Percentiles rank a stretch among this genome's conserved stretches.
Evolutionary conservation across 2,797 vertebrate genomes (phyloP).

Genomic region (Myotis myotis): DNA sequence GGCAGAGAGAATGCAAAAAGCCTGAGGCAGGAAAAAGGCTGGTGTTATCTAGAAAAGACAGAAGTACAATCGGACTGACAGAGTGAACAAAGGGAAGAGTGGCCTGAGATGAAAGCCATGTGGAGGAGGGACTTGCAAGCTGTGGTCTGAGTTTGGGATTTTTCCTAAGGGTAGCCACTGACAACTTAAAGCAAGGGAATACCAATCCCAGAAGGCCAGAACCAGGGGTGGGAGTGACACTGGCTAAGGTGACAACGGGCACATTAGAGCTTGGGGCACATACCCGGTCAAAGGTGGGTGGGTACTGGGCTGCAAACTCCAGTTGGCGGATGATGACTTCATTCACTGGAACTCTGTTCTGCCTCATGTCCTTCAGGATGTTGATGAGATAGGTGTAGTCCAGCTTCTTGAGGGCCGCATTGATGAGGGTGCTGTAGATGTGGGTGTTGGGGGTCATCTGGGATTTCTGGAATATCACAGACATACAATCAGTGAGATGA

Average conservation of each 20-base stretch:
- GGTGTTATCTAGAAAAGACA: neutral
- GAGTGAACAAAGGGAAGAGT: neutral
- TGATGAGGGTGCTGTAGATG: slow-evolving; percentile 93
- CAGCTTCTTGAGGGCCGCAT: slow-evolving; percentile 87
- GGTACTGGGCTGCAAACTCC: slow-evolving; percentile 94
- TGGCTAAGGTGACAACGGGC: neutral
- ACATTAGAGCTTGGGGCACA: neutral
- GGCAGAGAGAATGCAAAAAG: neutral
- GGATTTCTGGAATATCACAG: slow-evolving; percentile 83
- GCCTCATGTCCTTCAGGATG: slow-evolving; percentile 91
- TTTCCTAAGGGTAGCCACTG: neutral
- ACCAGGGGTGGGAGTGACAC: neutral
- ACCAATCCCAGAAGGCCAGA: neutral
- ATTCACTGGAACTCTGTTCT: slow-evolving; percentile 88
- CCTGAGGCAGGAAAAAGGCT: neutral
- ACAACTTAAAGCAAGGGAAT: neutral
- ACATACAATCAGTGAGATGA: neutral
- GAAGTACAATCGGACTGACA: neutral
- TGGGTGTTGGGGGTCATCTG: slow-evolving; percentile 89
- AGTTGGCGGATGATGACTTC: slow-evolving; percentile 93
- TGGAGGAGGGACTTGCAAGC: neutral
- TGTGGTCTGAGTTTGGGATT: neutral
- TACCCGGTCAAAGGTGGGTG: slow-evolving; percentile 93
- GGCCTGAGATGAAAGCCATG: neutral
- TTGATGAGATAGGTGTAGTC: slow-evolving; percentile 92